A percentile compares a stretch with the other conserved stretches of the same genome.
These are phyloP conservation scores for Capra hircus DNA, from an alignment of 2,113 vertebrate genomes.

Conservation along the genomic window DNA sequence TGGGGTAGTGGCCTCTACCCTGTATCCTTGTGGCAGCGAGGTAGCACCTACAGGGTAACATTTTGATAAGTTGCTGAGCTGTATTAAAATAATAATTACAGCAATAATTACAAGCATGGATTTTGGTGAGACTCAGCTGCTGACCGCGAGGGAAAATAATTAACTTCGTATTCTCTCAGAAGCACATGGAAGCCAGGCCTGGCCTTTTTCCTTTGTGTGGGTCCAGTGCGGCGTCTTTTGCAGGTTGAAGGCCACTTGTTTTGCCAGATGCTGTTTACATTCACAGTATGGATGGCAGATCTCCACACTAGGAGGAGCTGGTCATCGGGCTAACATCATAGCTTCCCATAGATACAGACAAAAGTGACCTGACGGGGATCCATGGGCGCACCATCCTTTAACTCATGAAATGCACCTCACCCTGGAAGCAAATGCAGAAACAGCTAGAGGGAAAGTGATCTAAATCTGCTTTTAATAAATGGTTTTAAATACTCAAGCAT, in stretches of 20 bases:
- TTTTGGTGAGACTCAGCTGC: slow-evolving; percentile 69
- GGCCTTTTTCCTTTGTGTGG: not conserved
- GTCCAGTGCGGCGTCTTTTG: not conserved
- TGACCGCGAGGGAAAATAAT: slow-evolving; percentile 56
- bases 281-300: not conserved
- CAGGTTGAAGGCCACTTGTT: not conserved
- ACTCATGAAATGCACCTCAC: not conserved
- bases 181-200: not conserved
- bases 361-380: not conserved
- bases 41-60: slow-evolving; percentile 31
- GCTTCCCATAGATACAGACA: not conserved
- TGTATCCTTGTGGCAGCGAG: slow-evolving; percentile 32
- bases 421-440: not conserved
- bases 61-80: slow-evolving; percentile 77
- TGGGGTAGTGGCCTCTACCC: not conserved
- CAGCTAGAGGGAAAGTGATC: not conserved
- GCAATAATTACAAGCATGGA: slow-evolving; percentile 67
- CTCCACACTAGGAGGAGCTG: not conserved
- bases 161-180: slow-evolving; percentile 11
- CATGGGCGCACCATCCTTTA: not conserved
- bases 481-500: not conserved
- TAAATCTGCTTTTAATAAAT: not conserved
- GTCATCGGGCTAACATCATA: not conserved
- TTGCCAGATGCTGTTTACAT: not conserved
- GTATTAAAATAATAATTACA: slow-evolving; percentile 81